Evolutionary conservation across 2,888 invertebrate species (phyloP).

Genomic region (Pegoplata infirma): DNA sequence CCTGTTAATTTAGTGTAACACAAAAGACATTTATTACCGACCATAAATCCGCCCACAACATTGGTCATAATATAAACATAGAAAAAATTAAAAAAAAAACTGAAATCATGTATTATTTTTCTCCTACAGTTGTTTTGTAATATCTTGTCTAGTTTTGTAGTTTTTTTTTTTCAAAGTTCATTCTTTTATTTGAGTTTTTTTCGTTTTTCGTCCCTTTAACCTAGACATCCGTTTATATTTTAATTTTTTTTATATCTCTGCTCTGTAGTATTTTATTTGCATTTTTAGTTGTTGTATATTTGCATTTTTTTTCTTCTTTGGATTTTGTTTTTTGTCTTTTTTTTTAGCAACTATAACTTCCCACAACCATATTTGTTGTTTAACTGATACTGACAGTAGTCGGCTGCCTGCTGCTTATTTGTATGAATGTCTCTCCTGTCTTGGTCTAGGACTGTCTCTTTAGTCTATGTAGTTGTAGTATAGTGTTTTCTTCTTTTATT

Average conservation of each 20-base stretch:
- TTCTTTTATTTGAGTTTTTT: conserved; percentile 15
- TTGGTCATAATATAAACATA: conserved; percentile 63
- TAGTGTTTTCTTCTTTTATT: too few species aligned
- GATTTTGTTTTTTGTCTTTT: neutral
- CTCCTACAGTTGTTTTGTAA: conserved; percentile 39
- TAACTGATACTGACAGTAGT: conserved; percentile 58
- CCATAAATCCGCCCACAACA: conserved; percentile 69
- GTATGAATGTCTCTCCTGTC: conserved; percentile 26
- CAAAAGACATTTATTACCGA: conserved; percentile 69
- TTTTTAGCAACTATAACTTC: conserved; percentile 21
- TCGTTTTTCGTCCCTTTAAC: conserved; percentile 48
- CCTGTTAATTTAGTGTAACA: conserved; percentile 67
- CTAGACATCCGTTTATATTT: conserved; percentile 56
- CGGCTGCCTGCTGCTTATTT: conserved; percentile 60
- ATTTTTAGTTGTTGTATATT: conserved; percentile 34
- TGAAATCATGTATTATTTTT: conserved; percentile 43
- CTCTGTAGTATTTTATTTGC: conserved; percentile 41
- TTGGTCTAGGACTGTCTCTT: conserved; percentile 21
- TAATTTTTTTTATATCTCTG: conserved; percentile 23
- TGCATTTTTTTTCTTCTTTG: conserved; percentile 31
- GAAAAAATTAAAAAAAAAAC: conserved; percentile 16
- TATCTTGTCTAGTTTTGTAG: conserved; percentile 55
- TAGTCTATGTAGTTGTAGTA: conserved; percentile 6
- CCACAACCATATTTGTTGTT: conserved; percentile 45
- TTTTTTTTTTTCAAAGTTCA: conserved; percentile 25